A percentile compares a stretch with the other conserved stretches of the same genome.
Evolutionary conservation across 2,113 vertebrate genomes (phyloP).

Genomic region (Lagopus muta): DNA sequence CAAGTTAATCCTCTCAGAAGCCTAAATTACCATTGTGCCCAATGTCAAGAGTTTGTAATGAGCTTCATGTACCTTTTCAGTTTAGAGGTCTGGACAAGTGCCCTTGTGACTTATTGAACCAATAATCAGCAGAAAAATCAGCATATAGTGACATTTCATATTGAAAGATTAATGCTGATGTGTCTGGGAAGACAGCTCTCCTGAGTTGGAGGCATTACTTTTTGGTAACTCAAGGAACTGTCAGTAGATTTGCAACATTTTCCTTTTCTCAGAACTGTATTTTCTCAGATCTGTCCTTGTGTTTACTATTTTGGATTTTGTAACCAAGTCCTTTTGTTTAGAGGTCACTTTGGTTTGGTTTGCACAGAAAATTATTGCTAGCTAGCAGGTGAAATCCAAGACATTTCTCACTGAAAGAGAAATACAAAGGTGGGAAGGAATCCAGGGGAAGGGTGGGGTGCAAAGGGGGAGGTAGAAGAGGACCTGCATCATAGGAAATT

Average conservation of each 20-base stretch:
- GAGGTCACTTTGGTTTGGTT: neutral
- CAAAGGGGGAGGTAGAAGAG: neutral
- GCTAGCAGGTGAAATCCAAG: fast-evolving
- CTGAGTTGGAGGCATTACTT: neutral
- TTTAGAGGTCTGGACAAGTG: neutral
- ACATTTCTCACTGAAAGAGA: neutral
- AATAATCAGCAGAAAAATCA: neutral
- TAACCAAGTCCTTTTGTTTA: neutral
- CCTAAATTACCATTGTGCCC: neutral
- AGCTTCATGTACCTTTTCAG: neutral
- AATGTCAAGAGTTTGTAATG: neutral
- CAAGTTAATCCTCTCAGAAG: neutral
- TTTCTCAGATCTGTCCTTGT: neutral
- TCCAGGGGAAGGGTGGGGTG: neutral
- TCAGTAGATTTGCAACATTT: neutral
- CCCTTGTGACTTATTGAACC: neutral
- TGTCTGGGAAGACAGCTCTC: neutral
- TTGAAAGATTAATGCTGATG: neutral
- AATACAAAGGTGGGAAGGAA: neutral
- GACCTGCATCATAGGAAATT: neutral
- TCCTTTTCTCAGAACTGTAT: neutral
- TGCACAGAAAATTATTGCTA: neutral
- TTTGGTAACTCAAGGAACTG: neutral
- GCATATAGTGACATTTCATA: neutral
- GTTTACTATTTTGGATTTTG: neutral